A percentile compares a stretch with the other conserved stretches of the same genome.
Evolutionary conservation across 1,140 invertebrate species (phyloP).

Genomic region (Aphelenchoides avenae): DNA sequence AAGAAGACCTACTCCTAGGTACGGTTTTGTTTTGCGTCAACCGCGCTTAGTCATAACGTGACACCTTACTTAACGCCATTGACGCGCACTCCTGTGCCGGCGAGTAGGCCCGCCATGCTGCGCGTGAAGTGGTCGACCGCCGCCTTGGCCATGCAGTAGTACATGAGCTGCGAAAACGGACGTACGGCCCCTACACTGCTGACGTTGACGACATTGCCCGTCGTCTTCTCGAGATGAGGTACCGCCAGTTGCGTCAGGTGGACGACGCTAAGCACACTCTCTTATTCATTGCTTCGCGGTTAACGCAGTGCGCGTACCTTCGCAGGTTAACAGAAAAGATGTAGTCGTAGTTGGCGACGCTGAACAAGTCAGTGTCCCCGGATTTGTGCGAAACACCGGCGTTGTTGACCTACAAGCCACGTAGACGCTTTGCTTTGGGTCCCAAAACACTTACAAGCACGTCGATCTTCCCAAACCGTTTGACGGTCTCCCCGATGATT

Average conservation of each 20-base stretch:
- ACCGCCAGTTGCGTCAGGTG: neutral
- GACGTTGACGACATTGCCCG: constrained; percentile 1
- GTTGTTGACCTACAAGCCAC: constrained; percentile 1
- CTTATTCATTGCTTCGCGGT: neutral
- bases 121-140: neutral
- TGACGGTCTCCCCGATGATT: too few relatives aligned
- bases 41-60: too few relatives aligned
- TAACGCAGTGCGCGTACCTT: neutral
- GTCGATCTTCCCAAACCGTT: too few relatives aligned
- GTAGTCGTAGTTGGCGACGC: neutral
- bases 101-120: too few relatives aligned
- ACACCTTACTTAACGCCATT: too few relatives aligned
- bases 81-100: too few relatives aligned
- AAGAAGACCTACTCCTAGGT: too few relatives aligned
- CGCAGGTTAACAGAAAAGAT: neutral
- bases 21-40: too few relatives aligned
- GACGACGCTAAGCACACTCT: neutral
- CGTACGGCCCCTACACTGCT: neutral
- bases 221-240: neutral
- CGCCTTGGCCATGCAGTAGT: neutral
- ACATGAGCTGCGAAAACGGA: neutral
- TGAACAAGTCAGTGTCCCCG: neutral
- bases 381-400: neutral
- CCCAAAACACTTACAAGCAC: too few relatives aligned
- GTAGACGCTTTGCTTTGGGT: too few relatives aligned